These are phyloP conservation scores for Polyploca ridens DNA, from an alignment of 2,888 invertebrate genomes.

Conservation along the genomic window DNA sequence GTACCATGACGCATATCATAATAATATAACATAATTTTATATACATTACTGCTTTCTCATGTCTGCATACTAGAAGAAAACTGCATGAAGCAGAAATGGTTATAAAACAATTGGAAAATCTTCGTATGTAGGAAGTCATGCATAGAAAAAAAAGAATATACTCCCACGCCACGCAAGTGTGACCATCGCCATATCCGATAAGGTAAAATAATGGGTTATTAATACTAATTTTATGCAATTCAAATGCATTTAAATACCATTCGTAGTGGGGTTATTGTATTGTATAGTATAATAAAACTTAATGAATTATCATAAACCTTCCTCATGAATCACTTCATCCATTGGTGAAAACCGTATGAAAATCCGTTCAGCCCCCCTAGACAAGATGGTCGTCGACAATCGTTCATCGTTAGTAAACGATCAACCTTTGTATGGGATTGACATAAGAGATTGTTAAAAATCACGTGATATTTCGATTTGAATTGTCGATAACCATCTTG, in stretches of 20 bases:
- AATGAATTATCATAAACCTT: too few species aligned
- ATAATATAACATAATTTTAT: background rate
- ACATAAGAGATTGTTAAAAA: too few species aligned
- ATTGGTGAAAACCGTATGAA: too few species aligned
- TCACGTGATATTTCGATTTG: too few species aligned
- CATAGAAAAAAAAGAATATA: slow-evolving; percentile 43
- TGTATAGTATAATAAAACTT: background rate
- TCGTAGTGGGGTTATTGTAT: background rate
- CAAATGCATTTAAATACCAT: slow-evolving; percentile 20
- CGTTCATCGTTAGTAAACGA: too few species aligned
- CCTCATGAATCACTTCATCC: too few species aligned
- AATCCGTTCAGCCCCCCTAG: too few species aligned
- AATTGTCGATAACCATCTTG: too few species aligned
- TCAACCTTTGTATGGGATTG: too few species aligned
- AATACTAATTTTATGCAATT: slow-evolving; percentile 17
- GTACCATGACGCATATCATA: slow-evolving; percentile 23
- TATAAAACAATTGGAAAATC: background rate
- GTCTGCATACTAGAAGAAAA: slow-evolving; percentile 3
- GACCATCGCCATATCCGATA: slow-evolving; percentile 54
- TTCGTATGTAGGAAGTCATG: slow-evolving; percentile 13
- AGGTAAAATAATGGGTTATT: slow-evolving; percentile 29
- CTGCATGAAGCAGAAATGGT: slow-evolving; percentile 14
- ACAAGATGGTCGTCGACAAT: too few species aligned
- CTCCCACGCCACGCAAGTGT: slow-evolving; percentile 62
- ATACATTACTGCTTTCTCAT: slow-evolving; percentile 22